Conservation (phyloP, 2,888 invertebrate species). For the Brachyopa scutellaris region DNA sequence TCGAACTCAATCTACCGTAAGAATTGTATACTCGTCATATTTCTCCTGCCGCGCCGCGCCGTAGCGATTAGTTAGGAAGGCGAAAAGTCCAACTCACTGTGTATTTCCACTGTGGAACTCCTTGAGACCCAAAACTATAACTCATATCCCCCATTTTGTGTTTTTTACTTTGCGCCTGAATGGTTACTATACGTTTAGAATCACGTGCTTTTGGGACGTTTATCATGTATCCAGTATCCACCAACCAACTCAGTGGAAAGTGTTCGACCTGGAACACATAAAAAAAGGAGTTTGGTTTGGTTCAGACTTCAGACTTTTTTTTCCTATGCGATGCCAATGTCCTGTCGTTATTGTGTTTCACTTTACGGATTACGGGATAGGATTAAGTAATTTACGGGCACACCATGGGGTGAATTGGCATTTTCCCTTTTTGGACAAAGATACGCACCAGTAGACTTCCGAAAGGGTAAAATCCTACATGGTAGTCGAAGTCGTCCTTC, state of each 20-base stretch:
- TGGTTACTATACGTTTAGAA: constrained; percentile 2
- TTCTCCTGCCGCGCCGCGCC: too few species aligned
- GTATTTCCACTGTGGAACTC: too few species aligned
- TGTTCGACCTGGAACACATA: not conserved
- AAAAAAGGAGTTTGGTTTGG: not conserved
- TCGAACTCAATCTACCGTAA: too few species aligned
- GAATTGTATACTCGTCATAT: too few species aligned
- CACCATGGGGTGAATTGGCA: constrained; percentile 1
- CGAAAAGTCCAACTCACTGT: too few species aligned
- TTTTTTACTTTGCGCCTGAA: constrained; percentile 1
- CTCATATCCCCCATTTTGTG: constrained; percentile 18
- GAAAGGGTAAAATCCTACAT: not conserved
- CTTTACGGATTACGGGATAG: constrained; percentile 1
- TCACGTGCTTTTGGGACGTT: constrained; percentile 1
- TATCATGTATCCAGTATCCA: not conserved
- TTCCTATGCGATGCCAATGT: constrained; percentile 3
- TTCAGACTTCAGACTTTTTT: not conserved
- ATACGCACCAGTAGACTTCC: not conserved
- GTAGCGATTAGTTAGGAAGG: too few species aligned
- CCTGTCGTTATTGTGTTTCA: not conserved
- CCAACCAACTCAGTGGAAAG: not conserved
- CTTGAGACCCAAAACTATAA: constrained; percentile 28
- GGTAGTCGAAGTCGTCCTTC: too few species aligned
- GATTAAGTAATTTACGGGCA: constrained; percentile 32
- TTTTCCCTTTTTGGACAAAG: not conserved